Conservation (phyloP, 2,113 vertebrate species). For the Danio rerio region GRCz12tu NC_133189.1:7425001-7425500, state of each 20-base stretch:
- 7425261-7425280: not conserved
- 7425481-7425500: no score
- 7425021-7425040: slow-evolving; percentile 53
- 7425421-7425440: no score
- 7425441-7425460: no score
- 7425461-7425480: no score
- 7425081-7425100: not conserved
- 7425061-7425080: slow-evolving; percentile 17
- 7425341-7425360: no score
- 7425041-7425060: slow-evolving; percentile 42
- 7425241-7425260: not conserved
- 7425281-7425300: no score
- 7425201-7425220: not conserved
- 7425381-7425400: no score
- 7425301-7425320: no score
- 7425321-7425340: no score
- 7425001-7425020: slow-evolving; percentile 46
- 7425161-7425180: not conserved
- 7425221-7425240: not conserved
- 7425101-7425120: not conserved
- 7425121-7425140: slow-evolving; percentile 21
- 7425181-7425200: slow-evolving; percentile 5
- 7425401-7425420: no score
- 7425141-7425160: not conserved
- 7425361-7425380: no score